Base-by-base conservation (phyloP, 2,888 invertebrate species). In the Polyploca ridens region DNA sequence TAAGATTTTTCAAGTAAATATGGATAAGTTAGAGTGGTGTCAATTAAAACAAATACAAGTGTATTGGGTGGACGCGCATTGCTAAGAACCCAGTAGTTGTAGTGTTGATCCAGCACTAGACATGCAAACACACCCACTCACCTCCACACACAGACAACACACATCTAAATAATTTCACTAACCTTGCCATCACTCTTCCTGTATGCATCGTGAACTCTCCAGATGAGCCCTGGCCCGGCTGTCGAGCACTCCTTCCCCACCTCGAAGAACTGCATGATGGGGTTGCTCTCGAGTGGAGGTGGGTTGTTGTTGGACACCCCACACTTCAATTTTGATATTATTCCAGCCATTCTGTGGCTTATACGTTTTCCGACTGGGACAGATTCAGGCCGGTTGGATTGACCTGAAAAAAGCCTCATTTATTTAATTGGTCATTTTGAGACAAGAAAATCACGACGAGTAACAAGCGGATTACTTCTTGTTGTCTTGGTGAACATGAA, bases 111-210 rank as follows among this genome's bases (percentile, higher is more conserved):
- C 27, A 27, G 1, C 27, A 27, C 27, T 27, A 27, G 27, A 27
- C 27, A 27, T 27, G 2, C 27, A 27, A 1, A 27, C 27, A 1
- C 27, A 27, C 27, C n/a, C n/a, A n/a, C n/a, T n/a, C n/a, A n/a
- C n/a, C n/a, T n/a, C n/a, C n/a, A n/a, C n/a, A n/a, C n/a, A n/a
- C n/a, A n/a, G 2, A 27, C 27, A 27, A 27, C 1, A 27, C 27
- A 27, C 27, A 27, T 27, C 27, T 27, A 27, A 33, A 6, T 60
- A 60, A 33, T 35, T 19, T 10, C 16, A 83, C 95, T 95, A 88
- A 99, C 99, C 97, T 97, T 97, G 76, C 97, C 97, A 82, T 99
- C 99, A 72, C 96, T 96, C 89, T 98, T 98, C 77, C 98, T 95
- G 82, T 96, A 96, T 1, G 97, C 99, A 76, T 99, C 98, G 87